A percentile compares a stretch with the other conserved stretches of the same genome.
phyloP scores from a whole-genome alignment of 2,113 vertebrate genomes.

The Nipponia nippon region DNA sequence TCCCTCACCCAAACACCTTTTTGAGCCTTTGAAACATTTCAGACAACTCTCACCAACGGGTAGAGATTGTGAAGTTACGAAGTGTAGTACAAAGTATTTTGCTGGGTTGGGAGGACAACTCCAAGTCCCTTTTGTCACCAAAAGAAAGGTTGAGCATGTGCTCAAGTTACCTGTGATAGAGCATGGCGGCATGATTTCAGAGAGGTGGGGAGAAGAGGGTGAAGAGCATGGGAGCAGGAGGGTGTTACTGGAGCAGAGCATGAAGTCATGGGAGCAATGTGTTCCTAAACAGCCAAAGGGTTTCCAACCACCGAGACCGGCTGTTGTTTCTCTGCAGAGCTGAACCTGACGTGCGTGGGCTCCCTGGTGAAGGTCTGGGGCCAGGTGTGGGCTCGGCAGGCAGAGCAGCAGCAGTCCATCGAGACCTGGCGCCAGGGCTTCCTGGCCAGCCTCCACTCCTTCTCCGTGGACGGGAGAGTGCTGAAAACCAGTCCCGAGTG shows the following conservation, averaged over 20 bases:
- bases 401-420: background rate
- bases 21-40: background rate
- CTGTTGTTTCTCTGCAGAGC: background rate
- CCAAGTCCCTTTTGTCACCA: background rate
- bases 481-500: background rate
- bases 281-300: background rate
- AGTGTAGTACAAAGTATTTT: background rate
- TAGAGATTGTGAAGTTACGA: background rate
- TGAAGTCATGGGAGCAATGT: background rate
- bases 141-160: background rate
- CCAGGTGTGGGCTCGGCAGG: background rate
- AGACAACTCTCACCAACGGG: background rate
- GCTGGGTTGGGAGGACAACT: background rate
- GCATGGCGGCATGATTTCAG: background rate
- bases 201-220: background rate
- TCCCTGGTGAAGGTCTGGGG: constrained; percentile 10
- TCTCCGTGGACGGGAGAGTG: background rate
- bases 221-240: background rate
- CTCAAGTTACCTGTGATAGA: background rate
- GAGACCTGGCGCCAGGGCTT: background rate
- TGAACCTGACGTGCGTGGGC: background rate
- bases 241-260: background rate
- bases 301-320: background rate
- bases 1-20: background rate
- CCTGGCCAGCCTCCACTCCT: background rate